Conservation (phyloP, 2,797 vertebrate species). For the Fistularia tabacaria region DNA sequence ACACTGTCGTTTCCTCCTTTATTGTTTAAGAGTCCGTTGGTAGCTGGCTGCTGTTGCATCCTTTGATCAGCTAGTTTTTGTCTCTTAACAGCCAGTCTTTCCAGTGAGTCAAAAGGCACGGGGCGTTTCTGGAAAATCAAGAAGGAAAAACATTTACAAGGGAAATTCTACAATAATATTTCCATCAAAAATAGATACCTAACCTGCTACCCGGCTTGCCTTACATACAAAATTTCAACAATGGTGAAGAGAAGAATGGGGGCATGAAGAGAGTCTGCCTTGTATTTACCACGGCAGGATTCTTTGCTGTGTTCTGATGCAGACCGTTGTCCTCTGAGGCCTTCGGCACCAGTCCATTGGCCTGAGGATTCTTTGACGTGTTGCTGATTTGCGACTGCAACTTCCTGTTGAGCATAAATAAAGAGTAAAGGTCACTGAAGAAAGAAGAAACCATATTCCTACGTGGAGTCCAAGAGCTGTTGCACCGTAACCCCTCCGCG, state of each 20-base stretch:
- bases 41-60: conserved; percentile 46
- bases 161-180: neutral
- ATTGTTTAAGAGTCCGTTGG: conserved; percentile 52
- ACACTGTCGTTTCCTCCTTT: conserved; percentile 31
- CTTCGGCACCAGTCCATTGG: conserved; percentile 50
- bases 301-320: conserved; percentile 63
- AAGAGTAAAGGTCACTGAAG: conserved; percentile 13
- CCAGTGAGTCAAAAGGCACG: conserved; percentile 61
- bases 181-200: neutral
- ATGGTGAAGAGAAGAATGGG: too few relatives aligned
- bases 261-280: neutral
- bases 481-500: neutral
- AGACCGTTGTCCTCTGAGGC: conserved; percentile 57
- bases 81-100: conserved; percentile 68
- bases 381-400: conserved; percentile 57
- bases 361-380: conserved; percentile 54
- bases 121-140: conserved; percentile 72
- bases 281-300: conserved; percentile 62
- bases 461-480: neutral
- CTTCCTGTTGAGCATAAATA: conserved; percentile 64
- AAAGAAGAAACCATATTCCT: neutral
- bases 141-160: conserved; percentile 1
- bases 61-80: conserved; percentile 65
- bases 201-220: neutral
- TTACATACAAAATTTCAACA: neutral